Percentiles rank a stretch among this genome's conserved stretches.
Conservation (phyloP, 2,888 invertebrate species). For the Limnephilus marmoratus region DNA sequence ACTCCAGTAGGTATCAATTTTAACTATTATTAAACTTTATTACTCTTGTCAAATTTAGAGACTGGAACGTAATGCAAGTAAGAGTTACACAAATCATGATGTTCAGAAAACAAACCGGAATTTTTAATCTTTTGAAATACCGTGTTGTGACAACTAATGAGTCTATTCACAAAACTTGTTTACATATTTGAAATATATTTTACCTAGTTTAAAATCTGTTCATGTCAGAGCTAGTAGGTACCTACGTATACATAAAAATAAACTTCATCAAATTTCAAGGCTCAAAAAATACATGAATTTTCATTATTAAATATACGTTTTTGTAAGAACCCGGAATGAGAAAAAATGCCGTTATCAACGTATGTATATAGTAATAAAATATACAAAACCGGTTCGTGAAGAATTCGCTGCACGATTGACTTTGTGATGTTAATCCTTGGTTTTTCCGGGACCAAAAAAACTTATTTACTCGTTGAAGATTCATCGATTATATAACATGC, state of each 20-base stretch:
- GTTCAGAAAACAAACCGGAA: too few species aligned
- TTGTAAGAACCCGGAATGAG: not conserved
- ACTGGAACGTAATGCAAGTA: too few species aligned
- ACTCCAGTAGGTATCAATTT: too few species aligned
- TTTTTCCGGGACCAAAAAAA: not conserved
- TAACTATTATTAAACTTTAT: too few species aligned
- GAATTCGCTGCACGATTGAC: not conserved
- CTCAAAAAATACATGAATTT: not conserved
- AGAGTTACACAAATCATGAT: too few species aligned
- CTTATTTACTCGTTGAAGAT: not conserved
- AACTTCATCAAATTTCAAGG: not conserved
- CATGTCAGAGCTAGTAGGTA: not conserved
- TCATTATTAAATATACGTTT: not conserved
- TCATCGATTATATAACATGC: not conserved
- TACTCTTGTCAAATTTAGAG: too few species aligned
- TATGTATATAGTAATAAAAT: not conserved
- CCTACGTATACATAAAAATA: not conserved
- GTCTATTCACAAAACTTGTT: too few species aligned
- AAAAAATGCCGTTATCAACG: not conserved
- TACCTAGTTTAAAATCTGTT: not conserved
- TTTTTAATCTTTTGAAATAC: too few species aligned
- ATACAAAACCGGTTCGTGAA: not conserved
- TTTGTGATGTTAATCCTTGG: not conserved
- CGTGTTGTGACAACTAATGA: too few species aligned
- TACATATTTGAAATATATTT: too few species aligned